phyloP scores from a whole-genome alignment of 64 coral and sea anemone genomes.

The Trachythela sp. region DNA sequence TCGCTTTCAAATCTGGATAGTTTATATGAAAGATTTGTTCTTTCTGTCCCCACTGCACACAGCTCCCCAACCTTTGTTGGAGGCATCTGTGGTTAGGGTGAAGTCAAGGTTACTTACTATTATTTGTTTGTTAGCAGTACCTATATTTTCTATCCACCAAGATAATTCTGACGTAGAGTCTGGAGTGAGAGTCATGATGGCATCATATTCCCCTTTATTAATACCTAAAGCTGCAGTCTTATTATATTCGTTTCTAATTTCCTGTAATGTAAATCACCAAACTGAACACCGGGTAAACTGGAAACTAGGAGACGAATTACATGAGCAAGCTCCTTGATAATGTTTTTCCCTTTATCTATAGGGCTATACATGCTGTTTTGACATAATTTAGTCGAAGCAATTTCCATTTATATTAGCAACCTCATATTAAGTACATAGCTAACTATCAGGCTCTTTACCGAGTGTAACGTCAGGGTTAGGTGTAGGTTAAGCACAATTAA shows the following conservation, averaged over 20 bases:
- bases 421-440: no score
- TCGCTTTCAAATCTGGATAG: neutral
- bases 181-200: neutral
- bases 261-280: neutral
- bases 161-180: neutral
- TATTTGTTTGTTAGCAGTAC: neutral
- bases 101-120: neutral
- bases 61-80: neutral
- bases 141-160: neutral
- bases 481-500: no score
- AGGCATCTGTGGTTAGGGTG: neutral
- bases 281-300: neutral
- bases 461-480: no score
- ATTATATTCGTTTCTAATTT: neutral
- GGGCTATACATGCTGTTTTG: no score
- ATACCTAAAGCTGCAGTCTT: neutral
- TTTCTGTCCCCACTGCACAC: neutral
- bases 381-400: no score
- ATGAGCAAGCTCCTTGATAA: neutral
- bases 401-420: no score
- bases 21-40: neutral
- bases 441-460: no score
- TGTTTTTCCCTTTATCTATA: no score
- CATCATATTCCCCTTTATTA: neutral
- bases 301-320: neutral